phyloP scores from a whole-genome alignment of 2,888 invertebrate genomes.

The Theretra japonica region DNA sequence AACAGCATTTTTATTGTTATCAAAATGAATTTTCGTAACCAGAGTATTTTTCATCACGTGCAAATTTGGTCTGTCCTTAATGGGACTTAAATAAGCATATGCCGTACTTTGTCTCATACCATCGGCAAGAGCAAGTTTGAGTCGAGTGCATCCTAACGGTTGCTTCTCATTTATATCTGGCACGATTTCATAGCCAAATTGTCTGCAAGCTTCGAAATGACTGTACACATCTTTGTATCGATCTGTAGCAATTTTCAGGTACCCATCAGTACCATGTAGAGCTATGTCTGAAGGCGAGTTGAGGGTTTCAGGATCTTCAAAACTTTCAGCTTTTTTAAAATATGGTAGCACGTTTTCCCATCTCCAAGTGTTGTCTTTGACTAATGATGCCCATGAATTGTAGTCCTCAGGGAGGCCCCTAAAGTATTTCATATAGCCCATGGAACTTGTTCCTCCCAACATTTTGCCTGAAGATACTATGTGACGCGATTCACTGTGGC shows the following conservation, averaged over 20 bases:
- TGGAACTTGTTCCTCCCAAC: too few species aligned
- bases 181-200: slow-evolving; percentile 63
- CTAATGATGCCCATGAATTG: too few species aligned
- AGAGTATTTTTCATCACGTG: slow-evolving; percentile 51
- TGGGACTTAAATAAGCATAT: slow-evolving; percentile 46
- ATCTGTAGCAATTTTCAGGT: slow-evolving; percentile 49
- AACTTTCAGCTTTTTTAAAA: too few species aligned
- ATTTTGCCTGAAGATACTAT: too few species aligned
- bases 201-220: slow-evolving; percentile 59
- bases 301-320: too few species aligned
- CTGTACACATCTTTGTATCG: slow-evolving; percentile 32
- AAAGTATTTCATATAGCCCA: too few species aligned
- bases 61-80: slow-evolving; percentile 48
- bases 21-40: slow-evolving; percentile 51
- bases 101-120: slow-evolving; percentile 46
- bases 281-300: too few species aligned
- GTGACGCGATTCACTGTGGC: too few species aligned
- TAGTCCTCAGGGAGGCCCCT: too few species aligned
- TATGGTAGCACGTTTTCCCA: too few species aligned
- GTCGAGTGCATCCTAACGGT: slow-evolving; percentile 42
- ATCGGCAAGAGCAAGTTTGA: slow-evolving; percentile 28
- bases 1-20: slow-evolving; percentile 48
- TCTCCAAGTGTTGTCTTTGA: too few species aligned
- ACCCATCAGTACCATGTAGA: slow-evolving; percentile 46
- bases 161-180: slow-evolving; percentile 49